Evolutionary conservation across 2,888 invertebrate species (phyloP).

Genomic region (Crocallis elinguaria): DNA sequence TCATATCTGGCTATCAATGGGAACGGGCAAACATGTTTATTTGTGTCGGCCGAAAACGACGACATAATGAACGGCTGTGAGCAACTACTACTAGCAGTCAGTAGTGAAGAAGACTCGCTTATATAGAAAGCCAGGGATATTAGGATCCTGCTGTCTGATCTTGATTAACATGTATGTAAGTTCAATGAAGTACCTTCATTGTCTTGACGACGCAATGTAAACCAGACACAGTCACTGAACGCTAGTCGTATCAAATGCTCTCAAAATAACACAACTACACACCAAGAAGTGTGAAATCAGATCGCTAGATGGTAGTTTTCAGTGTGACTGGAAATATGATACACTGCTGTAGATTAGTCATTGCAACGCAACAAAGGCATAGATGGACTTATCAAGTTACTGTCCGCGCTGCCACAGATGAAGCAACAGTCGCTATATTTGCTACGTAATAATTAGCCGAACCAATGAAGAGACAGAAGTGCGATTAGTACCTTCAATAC

Average conservation of each 20-base stretch:
- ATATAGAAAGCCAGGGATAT: background rate
- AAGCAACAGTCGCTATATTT: constrained; percentile 3
- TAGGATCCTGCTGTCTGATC: no score
- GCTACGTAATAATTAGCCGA: constrained; percentile 7
- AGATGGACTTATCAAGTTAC: constrained; percentile 20
- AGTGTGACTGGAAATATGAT: background rate
- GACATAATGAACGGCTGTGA: constrained; percentile 38
- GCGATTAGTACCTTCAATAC: constrained; percentile 11
- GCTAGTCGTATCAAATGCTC: no score
- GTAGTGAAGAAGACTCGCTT: background rate
- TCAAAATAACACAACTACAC: no score
- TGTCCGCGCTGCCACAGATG: constrained; percentile 6
- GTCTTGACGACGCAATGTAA: no score
- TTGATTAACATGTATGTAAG: no score
- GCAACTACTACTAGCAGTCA: background rate
- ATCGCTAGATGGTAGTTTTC: background rate
- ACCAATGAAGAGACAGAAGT: constrained; percentile 13
- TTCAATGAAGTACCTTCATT: no score
- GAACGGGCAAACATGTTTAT: constrained; percentile 56
- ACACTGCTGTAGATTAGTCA: constrained; percentile 1
- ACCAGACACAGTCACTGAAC: no score
- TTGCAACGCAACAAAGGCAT: constrained; percentile 12
- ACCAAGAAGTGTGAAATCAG: background rate
- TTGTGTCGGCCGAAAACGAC: constrained; percentile 50
- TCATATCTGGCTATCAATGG: constrained; percentile 26